phyloP scores from a whole-genome alignment of 2,888 invertebrate genomes.

The Coleophora deauratella region DNA sequence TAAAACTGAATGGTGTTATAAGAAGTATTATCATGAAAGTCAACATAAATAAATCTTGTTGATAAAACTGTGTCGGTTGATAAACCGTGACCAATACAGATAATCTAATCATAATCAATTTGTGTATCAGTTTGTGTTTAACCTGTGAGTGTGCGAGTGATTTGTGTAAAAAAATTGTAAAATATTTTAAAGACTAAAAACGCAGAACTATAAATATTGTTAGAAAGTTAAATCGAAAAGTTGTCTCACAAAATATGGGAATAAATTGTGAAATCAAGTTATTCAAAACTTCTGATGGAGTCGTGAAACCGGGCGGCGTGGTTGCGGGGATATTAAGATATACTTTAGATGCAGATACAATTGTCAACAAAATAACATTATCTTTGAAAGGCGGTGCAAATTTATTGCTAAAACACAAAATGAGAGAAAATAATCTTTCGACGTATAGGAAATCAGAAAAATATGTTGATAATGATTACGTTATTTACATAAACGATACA shows the following conservation, averaged over 20 bases:
- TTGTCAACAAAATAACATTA: constrained; percentile 10
- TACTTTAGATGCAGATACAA: constrained; percentile 9
- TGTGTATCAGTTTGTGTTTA: too few relatives aligned
- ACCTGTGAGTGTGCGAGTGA: too few relatives aligned
- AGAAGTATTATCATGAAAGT: too few relatives aligned
- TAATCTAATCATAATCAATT: too few relatives aligned
- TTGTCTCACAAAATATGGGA: constrained; percentile 7
- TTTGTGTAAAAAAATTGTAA: too few relatives aligned
- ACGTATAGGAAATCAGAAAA: constrained; percentile 7
- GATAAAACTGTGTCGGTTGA: too few relatives aligned
- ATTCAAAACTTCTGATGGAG: constrained; percentile 8
- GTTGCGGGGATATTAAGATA: constrained; percentile 14
- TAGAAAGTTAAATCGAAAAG: too few relatives aligned
- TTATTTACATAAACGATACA: constrained; percentile 9
- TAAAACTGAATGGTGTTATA: too few relatives aligned
- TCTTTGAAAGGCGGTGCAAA: constrained; percentile 15
- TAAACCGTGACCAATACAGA: too few relatives aligned
- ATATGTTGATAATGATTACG: constrained; percentile 10
- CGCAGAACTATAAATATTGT: too few relatives aligned
- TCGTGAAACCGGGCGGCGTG: constrained; percentile 9
- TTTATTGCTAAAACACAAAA: constrained; percentile 8
- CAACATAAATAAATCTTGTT: too few relatives aligned
- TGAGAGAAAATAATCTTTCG: constrained; percentile 5
- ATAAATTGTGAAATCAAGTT: constrained; percentile 15
- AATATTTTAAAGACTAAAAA: too few relatives aligned